Base-by-base conservation (phyloP, 2,888 invertebrate genomes). In the Dysmachus trigonus region DNA sequence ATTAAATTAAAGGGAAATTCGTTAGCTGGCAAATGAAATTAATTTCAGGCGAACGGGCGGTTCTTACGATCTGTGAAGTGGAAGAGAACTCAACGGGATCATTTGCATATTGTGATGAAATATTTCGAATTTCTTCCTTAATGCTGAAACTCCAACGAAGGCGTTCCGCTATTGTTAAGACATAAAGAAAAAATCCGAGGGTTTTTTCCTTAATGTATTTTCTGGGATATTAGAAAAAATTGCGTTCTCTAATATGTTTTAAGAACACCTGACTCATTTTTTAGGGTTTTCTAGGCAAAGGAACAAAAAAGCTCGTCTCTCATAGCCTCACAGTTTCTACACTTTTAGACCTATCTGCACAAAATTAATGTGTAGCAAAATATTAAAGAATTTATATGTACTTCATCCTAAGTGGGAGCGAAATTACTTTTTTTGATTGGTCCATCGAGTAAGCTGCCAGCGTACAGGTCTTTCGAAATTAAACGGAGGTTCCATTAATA, bases 1-100 rank as follows among this genome's bases (percentile, higher is more conserved):
- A 77, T 77, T 77, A 47, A 77, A 77, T 77, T 41, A 77, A 77
- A 77, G 30, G 27, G 47, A 27, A 30, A 77, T 47, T 77, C 77
- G 77, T 47, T 77, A 76, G 77, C 77, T 51, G 27, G 35, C 47
- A 77, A 77, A 77, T 47, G 27, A 77, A 77, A 77, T 77, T 77
- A 77, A 51, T 41, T 77, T 47, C 77, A 41, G 30, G 62, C 62
- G 22, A 22, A 30, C 77, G 77, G 27, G 27, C 10, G 47, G n/a
- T 41, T 77, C 47, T 47, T 77, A 47, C 47, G 77, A 41, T 77
- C 77, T 47, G 30, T 47, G 77, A 41, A 47, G 47, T 47, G 47
- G 77, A 77, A 77, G 77, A 77, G 30, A 27, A n/a, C 76, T n/a
- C 8, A 62, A 62, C 13, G 22, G 38, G 22, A 38, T 76, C 22